These are phyloP conservation scores for Agrilus biguttatus DNA, from an alignment of 2,888 invertebrate genomes.

Conservation along the genomic window DNA sequence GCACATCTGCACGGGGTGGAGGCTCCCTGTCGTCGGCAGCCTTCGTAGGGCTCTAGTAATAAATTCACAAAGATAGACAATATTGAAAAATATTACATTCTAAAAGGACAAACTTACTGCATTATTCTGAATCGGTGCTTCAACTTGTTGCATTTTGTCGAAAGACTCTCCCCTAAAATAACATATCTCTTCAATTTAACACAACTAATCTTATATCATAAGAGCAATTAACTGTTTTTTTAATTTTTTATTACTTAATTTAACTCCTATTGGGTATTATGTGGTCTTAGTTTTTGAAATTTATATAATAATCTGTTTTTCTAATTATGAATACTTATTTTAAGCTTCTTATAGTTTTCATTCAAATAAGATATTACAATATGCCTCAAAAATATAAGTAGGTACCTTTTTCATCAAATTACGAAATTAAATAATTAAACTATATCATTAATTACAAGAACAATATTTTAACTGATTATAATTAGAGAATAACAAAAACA, in stretches of 20 bases:
- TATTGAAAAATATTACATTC: not conserved
- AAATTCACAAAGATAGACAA: not conserved
- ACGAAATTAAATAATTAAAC: too few relatives aligned
- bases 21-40: slow-evolving; percentile 33
- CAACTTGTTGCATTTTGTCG: slow-evolving; percentile 44
- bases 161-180: slow-evolving; percentile 1
- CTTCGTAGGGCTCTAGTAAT: slow-evolving; percentile 10
- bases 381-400: too few relatives aligned
- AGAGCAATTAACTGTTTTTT: not conserved
- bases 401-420: too few relatives aligned
- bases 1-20: slow-evolving; percentile 55
- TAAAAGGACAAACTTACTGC: slow-evolving; percentile 30
- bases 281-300: too few relatives aligned
- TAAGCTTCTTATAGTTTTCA: too few relatives aligned
- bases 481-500: too few relatives aligned
- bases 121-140: slow-evolving; percentile 40
- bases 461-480: too few relatives aligned
- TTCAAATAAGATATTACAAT: too few relatives aligned
- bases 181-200: not conserved
- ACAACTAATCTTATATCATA: not conserved
- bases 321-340: too few relatives aligned
- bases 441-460: too few relatives aligned
- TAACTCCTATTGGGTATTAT: not conserved
- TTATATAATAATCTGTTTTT: too few relatives aligned
- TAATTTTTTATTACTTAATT: not conserved